A percentile compares a stretch with the other conserved stretches of the same genome.
Evolutionary conservation across 2,113 vertebrate species (phyloP).

Genomic region (Ranitomeya imitator): DNA sequence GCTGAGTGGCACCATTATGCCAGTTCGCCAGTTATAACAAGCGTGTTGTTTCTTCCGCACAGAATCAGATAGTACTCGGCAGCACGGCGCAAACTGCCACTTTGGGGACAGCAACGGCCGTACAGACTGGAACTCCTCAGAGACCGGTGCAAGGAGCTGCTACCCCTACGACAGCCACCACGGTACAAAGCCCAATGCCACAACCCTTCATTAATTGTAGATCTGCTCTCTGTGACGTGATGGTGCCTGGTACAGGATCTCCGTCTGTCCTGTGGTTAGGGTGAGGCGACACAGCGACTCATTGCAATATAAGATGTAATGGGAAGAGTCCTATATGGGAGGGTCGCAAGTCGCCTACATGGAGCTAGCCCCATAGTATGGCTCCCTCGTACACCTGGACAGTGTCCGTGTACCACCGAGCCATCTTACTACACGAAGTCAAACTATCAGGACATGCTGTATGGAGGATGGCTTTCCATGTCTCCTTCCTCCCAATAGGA

Average conservation of each 20-base stretch:
- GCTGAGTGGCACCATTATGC: neutral
- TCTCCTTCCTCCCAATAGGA: too few relatives aligned
- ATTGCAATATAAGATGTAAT: too few relatives aligned
- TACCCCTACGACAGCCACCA: slow-evolving; percentile 77
- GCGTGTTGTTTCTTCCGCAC: slow-evolving; percentile 59
- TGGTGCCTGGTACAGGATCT: neutral
- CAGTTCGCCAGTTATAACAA: slow-evolving; percentile 2
- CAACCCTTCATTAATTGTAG: neutral
- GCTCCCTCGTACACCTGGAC: neutral
- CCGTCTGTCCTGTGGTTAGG: neutral
- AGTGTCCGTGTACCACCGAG: too few relatives aligned
- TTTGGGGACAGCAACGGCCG: slow-evolving; percentile 77
- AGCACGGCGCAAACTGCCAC: slow-evolving; percentile 78
- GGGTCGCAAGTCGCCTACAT: neutral
- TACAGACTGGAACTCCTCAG: slow-evolving; percentile 86
- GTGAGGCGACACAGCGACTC: too few relatives aligned
- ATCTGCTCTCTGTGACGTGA: neutral
- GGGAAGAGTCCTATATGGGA: neutral
- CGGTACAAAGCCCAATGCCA: slow-evolving; percentile 68
- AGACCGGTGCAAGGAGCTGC: slow-evolving; percentile 79
- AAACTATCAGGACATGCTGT: too few relatives aligned
- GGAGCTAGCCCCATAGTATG: neutral
- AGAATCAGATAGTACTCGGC: slow-evolving; percentile 88
- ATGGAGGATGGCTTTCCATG: too few relatives aligned
- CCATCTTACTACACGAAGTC: too few relatives aligned